Base-by-base conservation (phyloP, 2,888 invertebrate genomes). In the Drosophila pullipes region DNA sequence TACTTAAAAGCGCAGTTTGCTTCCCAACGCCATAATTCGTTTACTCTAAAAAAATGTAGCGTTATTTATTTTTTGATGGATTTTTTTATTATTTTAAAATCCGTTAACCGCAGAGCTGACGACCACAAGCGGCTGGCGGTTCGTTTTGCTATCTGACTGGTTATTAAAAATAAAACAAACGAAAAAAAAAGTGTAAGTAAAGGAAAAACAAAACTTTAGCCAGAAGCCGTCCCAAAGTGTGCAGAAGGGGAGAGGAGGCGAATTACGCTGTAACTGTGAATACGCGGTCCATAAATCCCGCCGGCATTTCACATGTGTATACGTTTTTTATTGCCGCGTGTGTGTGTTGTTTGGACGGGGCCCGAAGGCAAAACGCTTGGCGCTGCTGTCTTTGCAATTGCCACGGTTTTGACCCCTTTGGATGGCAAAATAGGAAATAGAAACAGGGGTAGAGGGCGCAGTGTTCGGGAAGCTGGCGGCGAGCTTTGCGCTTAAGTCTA, bases 401-500 rank as follows among this genome's bases (percentile, higher is more conserved):
- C 79, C 63, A 77, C 64, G 37, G 50, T 53, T 65, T 64, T 82
- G 79, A 74, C 82, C 82, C 74, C 74, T 74, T 71, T 66, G 67
- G 53, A 35, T 35, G 52, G 22, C 47, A 33, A 35, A 63, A 41
- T 64, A 66, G 53, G 54, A 58, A 64, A 63, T 52, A 54, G 33
- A 50, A 44, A 44, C 49, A n/a, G 2, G 28, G 31, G 25, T 37
- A 39, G 47, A 41, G 41, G 58, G 52, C 18, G 44, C 22, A 35
- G 54, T n/a, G 22, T 13, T 35, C 54, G 49, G 58, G 74, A 66
- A 67, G 76, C 81, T 89, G 78, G 74, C 81, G 76, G 90, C 81
- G 84, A 71, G 89, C 91, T 87, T 87, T 87, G 75, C 91, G 91
- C 91, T 87, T 91, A 91, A 91, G 87, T 91, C 87, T 87, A 87